Conservation (phyloP, 2,888 invertebrate species). For the Hecatera dysodea region DNA sequence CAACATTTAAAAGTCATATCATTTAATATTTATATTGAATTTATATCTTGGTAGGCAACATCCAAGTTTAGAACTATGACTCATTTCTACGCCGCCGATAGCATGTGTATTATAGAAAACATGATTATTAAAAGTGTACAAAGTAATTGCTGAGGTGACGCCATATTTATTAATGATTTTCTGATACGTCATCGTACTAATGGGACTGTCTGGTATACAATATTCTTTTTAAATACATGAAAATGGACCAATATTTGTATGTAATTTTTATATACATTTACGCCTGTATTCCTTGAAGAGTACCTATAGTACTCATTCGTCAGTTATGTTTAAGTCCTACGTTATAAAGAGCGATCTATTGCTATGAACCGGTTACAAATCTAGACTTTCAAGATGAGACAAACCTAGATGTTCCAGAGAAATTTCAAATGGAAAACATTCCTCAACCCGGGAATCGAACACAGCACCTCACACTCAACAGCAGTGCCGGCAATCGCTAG, state of each 20-base stretch:
- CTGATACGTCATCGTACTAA: background rate
- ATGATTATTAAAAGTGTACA: slow-evolving; percentile 15
- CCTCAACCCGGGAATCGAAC: background rate
- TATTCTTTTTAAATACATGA: background rate
- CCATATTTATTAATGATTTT: slow-evolving; percentile 32
- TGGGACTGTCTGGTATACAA: background rate
- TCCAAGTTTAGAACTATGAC: slow-evolving; percentile 29
- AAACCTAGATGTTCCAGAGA: no score
- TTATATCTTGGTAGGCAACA: slow-evolving; percentile 1
- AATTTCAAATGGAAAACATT: background rate
- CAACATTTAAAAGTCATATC: background rate
- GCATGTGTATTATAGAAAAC: slow-evolving; percentile 34
- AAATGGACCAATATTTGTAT: background rate
- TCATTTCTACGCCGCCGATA: slow-evolving; percentile 25
- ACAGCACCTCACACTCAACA: background rate
- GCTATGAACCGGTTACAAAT: background rate
- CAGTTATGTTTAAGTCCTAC: background rate
- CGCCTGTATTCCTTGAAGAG: background rate
- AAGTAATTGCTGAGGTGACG: slow-evolving; percentile 38
- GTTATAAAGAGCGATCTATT: background rate
- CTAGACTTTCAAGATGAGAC: no score
- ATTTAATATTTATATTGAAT: background rate
- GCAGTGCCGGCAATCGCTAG: no score
- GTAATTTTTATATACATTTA: background rate
- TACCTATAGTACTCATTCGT: background rate